A percentile compares a stretch with the other conserved stretches of the same genome.
These are phyloP conservation scores for Papilio dardanus DNA, from an alignment of 1,140 invertebrate genomes.

Conservation along the genomic window DNA sequence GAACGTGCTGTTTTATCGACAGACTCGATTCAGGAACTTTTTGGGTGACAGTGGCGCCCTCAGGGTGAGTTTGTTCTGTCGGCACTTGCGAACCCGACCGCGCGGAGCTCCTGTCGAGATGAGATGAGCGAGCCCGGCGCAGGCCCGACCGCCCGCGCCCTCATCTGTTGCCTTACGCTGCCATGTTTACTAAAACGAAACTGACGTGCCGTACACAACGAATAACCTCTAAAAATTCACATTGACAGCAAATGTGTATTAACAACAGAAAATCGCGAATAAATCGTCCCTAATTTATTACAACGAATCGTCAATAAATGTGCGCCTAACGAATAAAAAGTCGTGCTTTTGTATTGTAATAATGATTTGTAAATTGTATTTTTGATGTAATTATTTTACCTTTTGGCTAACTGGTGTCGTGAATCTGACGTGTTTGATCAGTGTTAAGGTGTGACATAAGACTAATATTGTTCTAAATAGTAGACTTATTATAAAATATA, in stretches of 20 bases:
- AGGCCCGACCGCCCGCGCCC: slow-evolving; percentile 74
- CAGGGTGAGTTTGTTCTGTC: slow-evolving; percentile 46
- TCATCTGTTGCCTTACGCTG: slow-evolving; percentile 78
- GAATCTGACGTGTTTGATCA: slow-evolving; percentile 29
- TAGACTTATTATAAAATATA: slow-evolving; percentile 31
- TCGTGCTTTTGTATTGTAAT: slow-evolving; percentile 40
- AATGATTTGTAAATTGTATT: slow-evolving; percentile 39
- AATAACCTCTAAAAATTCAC: slow-evolving; percentile 74
- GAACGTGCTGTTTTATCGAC: slow-evolving; percentile 70
- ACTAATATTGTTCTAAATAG: slow-evolving; percentile 34
- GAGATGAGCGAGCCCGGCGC: slow-evolving; percentile 74
- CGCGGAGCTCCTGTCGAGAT: slow-evolving; percentile 62
- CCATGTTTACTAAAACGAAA: slow-evolving; percentile 80
- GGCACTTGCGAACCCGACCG: slow-evolving; percentile 62
- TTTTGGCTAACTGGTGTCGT: slow-evolving; percentile 15
- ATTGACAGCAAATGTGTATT: slow-evolving; percentile 55
- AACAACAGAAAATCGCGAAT: slow-evolving; percentile 48
- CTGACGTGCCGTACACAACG: slow-evolving; percentile 77
- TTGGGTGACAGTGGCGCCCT: slow-evolving; percentile 77
- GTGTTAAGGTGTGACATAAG: slow-evolving; percentile 41
- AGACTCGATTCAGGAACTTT: slow-evolving; percentile 65
- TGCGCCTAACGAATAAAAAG: slow-evolving; percentile 36
- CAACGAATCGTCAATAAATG: slow-evolving; percentile 62
- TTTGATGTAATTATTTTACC: slow-evolving; percentile 36
- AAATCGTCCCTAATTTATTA: slow-evolving; percentile 48